A percentile compares a stretch with the other conserved stretches of the same genome.
These are phyloP conservation scores for Synanthedon formicaeformis DNA, from an alignment of 2,888 invertebrate genomes.

Conservation along the genomic window DNA sequence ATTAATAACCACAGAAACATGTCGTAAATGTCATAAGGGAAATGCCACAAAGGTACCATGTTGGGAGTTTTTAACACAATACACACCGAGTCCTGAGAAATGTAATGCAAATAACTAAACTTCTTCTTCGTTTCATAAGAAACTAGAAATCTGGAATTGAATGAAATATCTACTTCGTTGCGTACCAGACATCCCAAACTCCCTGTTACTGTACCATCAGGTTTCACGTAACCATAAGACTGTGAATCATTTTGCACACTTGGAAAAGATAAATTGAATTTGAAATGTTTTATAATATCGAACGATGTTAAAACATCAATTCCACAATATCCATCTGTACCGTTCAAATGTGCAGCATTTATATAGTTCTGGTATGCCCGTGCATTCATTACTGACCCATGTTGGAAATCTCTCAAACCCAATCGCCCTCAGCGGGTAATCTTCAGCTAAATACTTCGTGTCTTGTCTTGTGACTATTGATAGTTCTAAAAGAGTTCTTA, in stretches of 20 bases:
- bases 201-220: slow-evolving; percentile 15
- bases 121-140: slow-evolving; percentile 14
- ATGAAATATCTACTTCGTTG: slow-evolving; percentile 31
- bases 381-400: slow-evolving; percentile 21
- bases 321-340: slow-evolving; percentile 26
- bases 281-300: slow-evolving; percentile 23
- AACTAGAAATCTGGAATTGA: slow-evolving; percentile 37
- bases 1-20: slow-evolving; percentile 10
- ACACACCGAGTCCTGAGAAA: slow-evolving; percentile 26
- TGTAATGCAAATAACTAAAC: slow-evolving; percentile 20
- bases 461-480: slow-evolving; percentile 7
- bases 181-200: slow-evolving; percentile 26
- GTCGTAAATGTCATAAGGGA: slow-evolving; percentile 12
- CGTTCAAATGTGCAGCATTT: slow-evolving; percentile 10
- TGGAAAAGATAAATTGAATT: slow-evolving; percentile 20
- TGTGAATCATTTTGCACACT: slow-evolving; percentile 8
- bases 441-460: slow-evolving; percentile 13
- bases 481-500: slow-evolving; percentile 9
- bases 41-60: slow-evolving; percentile 28
- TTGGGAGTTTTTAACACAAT: slow-evolving; percentile 19
- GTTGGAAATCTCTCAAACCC: slow-evolving; percentile 36
- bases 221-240: slow-evolving; percentile 19
- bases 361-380: slow-evolving; percentile 18
- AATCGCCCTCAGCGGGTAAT: slow-evolving; percentile 26
- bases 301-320: slow-evolving; percentile 33